Evolutionary conservation across 2,888 invertebrate species (phyloP).

Genomic region (Brenthis hecate): DNA sequence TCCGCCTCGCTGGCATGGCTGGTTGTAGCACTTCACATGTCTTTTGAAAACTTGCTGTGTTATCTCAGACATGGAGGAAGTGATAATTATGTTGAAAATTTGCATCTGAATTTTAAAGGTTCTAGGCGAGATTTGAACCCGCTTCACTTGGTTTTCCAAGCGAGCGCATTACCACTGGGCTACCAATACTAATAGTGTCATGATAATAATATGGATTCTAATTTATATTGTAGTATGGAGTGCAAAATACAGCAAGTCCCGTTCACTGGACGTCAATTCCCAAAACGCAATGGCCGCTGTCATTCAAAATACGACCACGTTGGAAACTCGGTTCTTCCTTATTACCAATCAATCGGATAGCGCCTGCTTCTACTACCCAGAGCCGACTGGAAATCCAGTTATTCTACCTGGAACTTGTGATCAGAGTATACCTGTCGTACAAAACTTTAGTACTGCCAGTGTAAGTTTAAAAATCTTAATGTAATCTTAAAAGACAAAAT

Average conservation of each 20-base stretch:
- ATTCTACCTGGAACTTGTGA: conserved; percentile 71
- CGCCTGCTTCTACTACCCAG: conserved; percentile 71
- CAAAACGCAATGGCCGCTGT: conserved; percentile 48
- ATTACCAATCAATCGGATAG: conserved; percentile 54
- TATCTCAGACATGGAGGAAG: too few relatives aligned
- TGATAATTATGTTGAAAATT: too few relatives aligned
- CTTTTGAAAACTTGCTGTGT: too few relatives aligned
- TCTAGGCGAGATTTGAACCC: too few relatives aligned
- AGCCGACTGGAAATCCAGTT: conserved; percentile 49
- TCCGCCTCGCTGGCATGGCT: too few relatives aligned
- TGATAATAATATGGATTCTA: background rate
- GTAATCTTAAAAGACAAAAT: background rate
- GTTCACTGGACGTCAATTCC: conserved; percentile 47
- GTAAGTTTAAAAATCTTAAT: conserved; percentile 44
- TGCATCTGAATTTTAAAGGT: too few relatives aligned
- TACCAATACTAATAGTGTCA: too few relatives aligned
- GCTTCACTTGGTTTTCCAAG: too few relatives aligned
- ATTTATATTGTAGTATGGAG: conserved; percentile 63
- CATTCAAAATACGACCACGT: conserved; percentile 51
- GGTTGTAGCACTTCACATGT: too few relatives aligned
- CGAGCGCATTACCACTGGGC: too few relatives aligned
- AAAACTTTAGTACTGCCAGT: conserved; percentile 51
- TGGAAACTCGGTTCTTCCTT: conserved; percentile 55
- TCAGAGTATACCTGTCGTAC: conserved; percentile 53
- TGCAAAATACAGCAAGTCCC: conserved; percentile 63